phyloP scores from a whole-genome alignment of 2,113 vertebrate genomes.

The Nestor notabilis region DNA sequence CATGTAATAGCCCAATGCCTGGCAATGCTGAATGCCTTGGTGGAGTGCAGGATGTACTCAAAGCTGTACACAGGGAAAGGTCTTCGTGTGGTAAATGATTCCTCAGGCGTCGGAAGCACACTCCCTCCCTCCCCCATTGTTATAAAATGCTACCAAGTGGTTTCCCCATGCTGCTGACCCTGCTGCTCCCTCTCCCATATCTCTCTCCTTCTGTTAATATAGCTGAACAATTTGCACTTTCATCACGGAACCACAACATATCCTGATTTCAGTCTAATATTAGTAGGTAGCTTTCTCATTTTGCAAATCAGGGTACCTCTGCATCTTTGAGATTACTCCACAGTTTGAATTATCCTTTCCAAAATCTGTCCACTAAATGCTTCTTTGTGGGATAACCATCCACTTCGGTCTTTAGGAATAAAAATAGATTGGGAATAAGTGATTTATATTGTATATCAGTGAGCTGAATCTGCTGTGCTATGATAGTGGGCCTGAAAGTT shows the following conservation, averaged over 20 bases:
- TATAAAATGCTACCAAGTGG: not conserved
- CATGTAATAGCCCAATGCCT: not conserved
- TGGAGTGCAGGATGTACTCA: not conserved
- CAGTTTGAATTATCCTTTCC: not conserved
- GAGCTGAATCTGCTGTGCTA: not conserved
- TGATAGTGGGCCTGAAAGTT: not conserved
- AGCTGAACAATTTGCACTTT: not conserved
- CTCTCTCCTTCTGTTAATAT: not conserved
- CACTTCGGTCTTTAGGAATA: not conserved
- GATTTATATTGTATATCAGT: not conserved
- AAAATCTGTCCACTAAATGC: not conserved
- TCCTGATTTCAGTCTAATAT: not conserved
- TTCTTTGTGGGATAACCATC: not conserved
- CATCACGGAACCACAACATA: not conserved
- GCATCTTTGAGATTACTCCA: not conserved
- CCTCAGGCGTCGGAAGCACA: fast-evolving
- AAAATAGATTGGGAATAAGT: not conserved
- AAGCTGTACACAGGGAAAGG: not conserved
- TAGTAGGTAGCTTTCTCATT: not conserved
- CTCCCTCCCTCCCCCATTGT: not conserved
- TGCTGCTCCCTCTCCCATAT: not conserved
- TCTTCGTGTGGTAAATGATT: slow-evolving; percentile 3
- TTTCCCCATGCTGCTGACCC: not conserved
- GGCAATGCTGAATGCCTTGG: not conserved
- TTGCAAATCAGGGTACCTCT: not conserved